Conservation (phyloP, 2,113 vertebrate genomes). For the human region DNA sequence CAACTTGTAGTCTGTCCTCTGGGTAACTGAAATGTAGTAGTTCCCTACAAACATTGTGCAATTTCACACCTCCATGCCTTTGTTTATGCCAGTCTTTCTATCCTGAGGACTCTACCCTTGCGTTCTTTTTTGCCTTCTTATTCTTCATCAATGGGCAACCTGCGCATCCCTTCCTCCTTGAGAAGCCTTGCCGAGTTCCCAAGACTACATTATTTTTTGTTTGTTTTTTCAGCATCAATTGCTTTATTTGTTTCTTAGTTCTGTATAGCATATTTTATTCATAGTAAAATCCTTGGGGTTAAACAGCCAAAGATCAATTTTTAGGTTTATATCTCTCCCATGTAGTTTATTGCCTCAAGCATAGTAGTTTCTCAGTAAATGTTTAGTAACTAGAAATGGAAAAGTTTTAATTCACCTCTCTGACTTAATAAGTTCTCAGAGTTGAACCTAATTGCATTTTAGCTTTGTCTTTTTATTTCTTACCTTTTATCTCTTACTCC, state of each 20-base stretch:
- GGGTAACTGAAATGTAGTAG: not conserved
- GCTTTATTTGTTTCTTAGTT: not conserved
- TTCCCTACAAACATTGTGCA: not conserved
- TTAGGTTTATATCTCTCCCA: not conserved
- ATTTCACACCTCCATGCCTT: not conserved
- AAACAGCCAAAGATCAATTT: not conserved
- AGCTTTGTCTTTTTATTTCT: not conserved
- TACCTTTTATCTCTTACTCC: not conserved
- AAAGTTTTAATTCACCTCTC: not conserved
- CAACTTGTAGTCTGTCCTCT: not conserved
- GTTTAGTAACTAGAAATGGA: not conserved
- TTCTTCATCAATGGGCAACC: accelerated
- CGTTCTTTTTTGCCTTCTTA: not conserved
- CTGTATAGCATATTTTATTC: not conserved
- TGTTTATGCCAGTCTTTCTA: not conserved
- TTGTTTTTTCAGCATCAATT: not conserved
- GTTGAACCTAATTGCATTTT: not conserved
- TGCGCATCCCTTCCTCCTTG: not conserved
- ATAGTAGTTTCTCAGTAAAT: not conserved
- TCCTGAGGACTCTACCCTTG: not conserved
- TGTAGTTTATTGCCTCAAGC: not conserved
- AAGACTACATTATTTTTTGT: not conserved
- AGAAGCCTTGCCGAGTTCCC: not conserved
- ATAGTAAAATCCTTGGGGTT: not conserved
- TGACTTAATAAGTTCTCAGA: not conserved